These are phyloP conservation scores for Danaus chrysippus DNA, from an alignment of 2,888 invertebrate species.

Conservation along the genomic window DNA sequence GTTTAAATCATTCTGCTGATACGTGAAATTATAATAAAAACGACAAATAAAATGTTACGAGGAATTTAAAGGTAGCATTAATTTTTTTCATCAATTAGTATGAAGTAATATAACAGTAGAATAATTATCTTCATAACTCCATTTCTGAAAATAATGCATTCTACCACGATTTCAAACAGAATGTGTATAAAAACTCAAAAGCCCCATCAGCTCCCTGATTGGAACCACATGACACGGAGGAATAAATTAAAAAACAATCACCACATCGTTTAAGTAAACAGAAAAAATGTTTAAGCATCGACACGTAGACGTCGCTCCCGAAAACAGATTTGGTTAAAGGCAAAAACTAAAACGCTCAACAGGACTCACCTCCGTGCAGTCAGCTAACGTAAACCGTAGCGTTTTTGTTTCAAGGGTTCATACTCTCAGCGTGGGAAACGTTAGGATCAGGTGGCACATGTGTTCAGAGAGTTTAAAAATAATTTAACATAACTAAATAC, in stretches of 20 bases:
- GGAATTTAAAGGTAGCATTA: too few species aligned
- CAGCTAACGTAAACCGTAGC: slow-evolving; percentile 57
- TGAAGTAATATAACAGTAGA: too few species aligned
- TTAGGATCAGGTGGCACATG: slow-evolving; percentile 76
- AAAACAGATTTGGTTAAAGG: slow-evolving; percentile 45
- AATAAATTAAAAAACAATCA: slow-evolving; percentile 79
- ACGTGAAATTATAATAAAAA: too few species aligned
- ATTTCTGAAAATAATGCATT: not conserved
- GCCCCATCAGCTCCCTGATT: slow-evolving; percentile 64
- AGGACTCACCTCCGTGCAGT: slow-evolving; percentile 35
- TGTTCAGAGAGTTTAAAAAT: slow-evolving; percentile 73
- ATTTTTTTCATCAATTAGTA: too few species aligned
- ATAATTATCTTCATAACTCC: too few species aligned
- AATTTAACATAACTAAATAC: slow-evolving; percentile 66
- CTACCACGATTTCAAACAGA: slow-evolving; percentile 30
- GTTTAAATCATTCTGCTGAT: too few species aligned
- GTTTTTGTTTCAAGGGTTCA: slow-evolving; percentile 59
- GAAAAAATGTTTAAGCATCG: slow-evolving; percentile 68
- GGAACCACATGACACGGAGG: slow-evolving; percentile 75
- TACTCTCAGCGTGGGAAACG: slow-evolving; percentile 70
- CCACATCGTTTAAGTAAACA: slow-evolving; percentile 75
- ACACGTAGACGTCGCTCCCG: slow-evolving; percentile 67
- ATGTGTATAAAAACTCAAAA: slow-evolving; percentile 63
- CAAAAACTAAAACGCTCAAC: slow-evolving; percentile 25
- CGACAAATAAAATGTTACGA: too few species aligned